Evolutionary conservation across 2,888 invertebrate species (phyloP), one percentile per base, ranked within the genome.

Genomic region (Leptogaster cylindrica): DNA sequence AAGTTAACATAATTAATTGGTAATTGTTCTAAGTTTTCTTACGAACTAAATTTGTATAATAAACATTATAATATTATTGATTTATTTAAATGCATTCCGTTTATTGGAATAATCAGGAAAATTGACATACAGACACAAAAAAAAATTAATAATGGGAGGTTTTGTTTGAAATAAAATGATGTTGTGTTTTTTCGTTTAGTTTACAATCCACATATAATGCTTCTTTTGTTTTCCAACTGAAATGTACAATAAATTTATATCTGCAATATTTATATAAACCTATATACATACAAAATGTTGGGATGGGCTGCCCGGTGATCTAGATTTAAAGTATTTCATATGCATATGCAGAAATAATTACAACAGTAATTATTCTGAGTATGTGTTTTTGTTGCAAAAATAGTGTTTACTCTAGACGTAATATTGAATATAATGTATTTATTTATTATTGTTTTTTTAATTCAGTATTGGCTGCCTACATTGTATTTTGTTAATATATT

Each of bases 291-390:
- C 75, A 78, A 73, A 76, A 78, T 80, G 81, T 81, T 81, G 81
- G 81, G 81, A 81, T 81, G 81, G 81, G 81, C 81, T 81, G 80
- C 81, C 81, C 81, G 81, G 79, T 81, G 79, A 80, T 65, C 51
- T 51, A 65, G 28, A 28, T 52, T 52, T 52, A 41, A 31, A 52
- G 23, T 61, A 44, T 61, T 58, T 61, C 16, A 39, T 55, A 7
- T 36, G 28, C 41, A 44, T 41, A 44, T 41, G 44, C 44, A 61
- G 48, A 65, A 65, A 65, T 55, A 46, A 66, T 55, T 33, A 18
- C 44, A 46, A 66, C 33, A 65, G 28, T 50, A 50, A 27, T 39
- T 39, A 36, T 55, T 36, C 65, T 65, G 50, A 65, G 50, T 65
- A 64, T 48, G 27, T 64, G 33, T 31, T 46, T n/a, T n/a, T n/a